Evolutionary conservation across 2,888 invertebrate genomes (phyloP), one percentile per base, ranked within the genome.

Genomic region (Nycteola revayana): DNA sequence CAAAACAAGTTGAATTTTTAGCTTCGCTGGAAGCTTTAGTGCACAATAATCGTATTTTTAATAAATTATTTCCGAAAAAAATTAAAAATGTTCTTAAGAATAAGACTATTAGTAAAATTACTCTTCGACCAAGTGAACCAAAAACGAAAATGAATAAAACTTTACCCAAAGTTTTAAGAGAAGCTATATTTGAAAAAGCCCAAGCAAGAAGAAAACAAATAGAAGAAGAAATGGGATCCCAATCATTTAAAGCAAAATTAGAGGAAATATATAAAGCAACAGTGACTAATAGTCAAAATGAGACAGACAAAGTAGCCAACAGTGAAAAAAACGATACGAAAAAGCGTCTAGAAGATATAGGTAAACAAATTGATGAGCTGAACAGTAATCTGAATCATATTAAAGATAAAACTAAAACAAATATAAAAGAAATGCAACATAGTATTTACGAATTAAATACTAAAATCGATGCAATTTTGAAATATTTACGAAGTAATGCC

Each of bases 1-100:
- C 77, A 1, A 90, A 90, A 42, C 91, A 91, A 56, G 90, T 90
- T 0, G 86, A 87, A 28, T 90, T 90, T 39, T 61, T 90, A 14
- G 74, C 44, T 1, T 55, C 55, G 1, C 34, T 65, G 0, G 66
- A 66, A 25, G 50, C 56, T 5, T 37, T 62, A 0, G 38, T 53
- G 6, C 43, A 39, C 7, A 43, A 42, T 3, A 47, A 44, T 26
- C 21, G 21, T n/a, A 7, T 47, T 1, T 32, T 61, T 1, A 45
- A 36, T 7, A 46, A 28, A 9, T 21, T 53, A 23, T 22, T 60
- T 0, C 50, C 65, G 7, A 28, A 3, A n/a, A 21, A 21, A 7
- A n/a, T 21, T 5, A n/a, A n/a, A n/a, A 5, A 28, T 5, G 25
- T 26, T n/a, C 23, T 41, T 10, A 40, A 38, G 7, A 27, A 42